Base-by-base conservation (phyloP, 1,140 invertebrate species). In the Coenobita brevimanus region DNA sequence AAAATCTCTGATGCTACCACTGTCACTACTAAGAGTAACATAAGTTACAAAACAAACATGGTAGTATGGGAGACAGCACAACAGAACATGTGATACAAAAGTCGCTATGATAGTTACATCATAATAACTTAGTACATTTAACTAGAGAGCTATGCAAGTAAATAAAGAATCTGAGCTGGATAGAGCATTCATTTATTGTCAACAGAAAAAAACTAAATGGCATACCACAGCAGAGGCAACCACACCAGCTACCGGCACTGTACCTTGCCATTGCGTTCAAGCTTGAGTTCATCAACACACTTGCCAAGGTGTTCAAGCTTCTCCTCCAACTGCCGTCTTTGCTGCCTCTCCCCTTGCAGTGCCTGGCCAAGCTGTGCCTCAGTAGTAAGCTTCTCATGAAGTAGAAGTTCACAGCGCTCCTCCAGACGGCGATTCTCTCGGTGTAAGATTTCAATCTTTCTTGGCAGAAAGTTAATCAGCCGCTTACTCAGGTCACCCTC, bases 271-370 rank as follows among this genome's bases (percentile, higher is more conserved):
- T 89, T 88, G 24, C 83, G 64, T 75, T 90, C 86, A 13, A 90
- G 82, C 30, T 89, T 90, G 62, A 90, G 89, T 50, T 90, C 85
- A 71, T 90, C 89, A 21, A 90, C 87, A 73, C 87, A 89, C 50
- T 90, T 90, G n/a, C 89, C 90, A 17, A 91, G 71, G 60, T 91
- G 89, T 46, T 89, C 75, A 27, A 91, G 71, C 62, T 90, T 87
- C 43, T 85, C 64, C 46, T 91, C 89, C 54, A 91, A 64, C 30
- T 89, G 86, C 30, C 79, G 60, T 30, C 88, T 88, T 57, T 82
- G 78, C 69, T 64, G 73, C 30, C 64, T 85, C 73, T 90, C 90
- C 30, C 38, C 54, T 43, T 84, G 78, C 2, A 89, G 75, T 10
- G 71, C 64, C 24, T 75, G 69, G 10, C 57, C 76, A 27, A 83